Conservation (phyloP, 1,140 invertebrate species). For the Wiebesia pumilae region DNA sequence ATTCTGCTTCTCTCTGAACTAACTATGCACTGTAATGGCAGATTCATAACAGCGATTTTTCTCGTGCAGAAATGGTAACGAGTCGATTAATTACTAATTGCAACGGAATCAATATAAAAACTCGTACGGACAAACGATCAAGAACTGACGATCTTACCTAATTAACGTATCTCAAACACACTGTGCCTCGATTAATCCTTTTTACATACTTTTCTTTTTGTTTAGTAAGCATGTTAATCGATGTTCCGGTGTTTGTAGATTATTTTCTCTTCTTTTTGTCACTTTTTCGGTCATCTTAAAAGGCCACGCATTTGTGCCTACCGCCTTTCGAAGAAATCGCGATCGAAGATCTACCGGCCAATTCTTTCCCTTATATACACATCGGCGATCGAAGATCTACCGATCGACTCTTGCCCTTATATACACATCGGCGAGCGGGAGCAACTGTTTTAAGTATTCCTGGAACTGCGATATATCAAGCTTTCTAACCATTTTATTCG, state of each 20-base stretch:
- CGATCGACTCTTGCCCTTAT: constrained; percentile 12
- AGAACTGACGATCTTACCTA: constrained; percentile 14
- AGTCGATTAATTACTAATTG: constrained; percentile 43
- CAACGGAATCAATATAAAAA: constrained; percentile 27
- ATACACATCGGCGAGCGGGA: neutral
- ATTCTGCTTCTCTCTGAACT: neutral
- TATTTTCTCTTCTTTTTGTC: constrained; percentile 11
- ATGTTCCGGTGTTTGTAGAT: constrained; percentile 22
- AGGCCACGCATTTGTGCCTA: neutral
- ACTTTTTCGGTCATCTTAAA: constrained; percentile 22
- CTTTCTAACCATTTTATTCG: constrained; percentile 15
- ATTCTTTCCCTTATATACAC: constrained; percentile 4
- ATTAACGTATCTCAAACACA: constrained; percentile 35
- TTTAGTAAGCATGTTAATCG: constrained; percentile 1
- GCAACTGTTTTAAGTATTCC: constrained; percentile 9
- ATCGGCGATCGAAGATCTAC: constrained; percentile 18
- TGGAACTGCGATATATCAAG: constrained; percentile 23
- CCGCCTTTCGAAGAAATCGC: constrained; percentile 24
- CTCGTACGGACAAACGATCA: neutral
- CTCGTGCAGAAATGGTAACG: neutral
- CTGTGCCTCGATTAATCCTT: constrained; percentile 6
- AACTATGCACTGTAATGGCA: neutral
- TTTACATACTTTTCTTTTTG: neutral
- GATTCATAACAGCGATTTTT: neutral
- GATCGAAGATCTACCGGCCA: constrained; percentile 6